These are phyloP conservation scores for Apamea sordens DNA, from an alignment of 2,888 invertebrate genomes.

Conservation along the genomic window DNA sequence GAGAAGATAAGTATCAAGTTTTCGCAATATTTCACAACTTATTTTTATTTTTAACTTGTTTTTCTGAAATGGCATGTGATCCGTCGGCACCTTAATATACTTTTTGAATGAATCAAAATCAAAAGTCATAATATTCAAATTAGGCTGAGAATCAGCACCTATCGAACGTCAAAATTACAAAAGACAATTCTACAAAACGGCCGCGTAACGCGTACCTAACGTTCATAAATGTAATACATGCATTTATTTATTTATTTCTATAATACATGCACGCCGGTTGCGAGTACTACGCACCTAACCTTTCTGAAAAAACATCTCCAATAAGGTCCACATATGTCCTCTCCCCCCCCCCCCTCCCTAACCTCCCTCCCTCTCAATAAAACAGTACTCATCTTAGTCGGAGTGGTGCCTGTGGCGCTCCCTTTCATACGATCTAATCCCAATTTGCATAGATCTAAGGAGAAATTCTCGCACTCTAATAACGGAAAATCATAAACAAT, in stretches of 20 bases:
- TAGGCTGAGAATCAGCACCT: too few species aligned
- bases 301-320: not conserved
- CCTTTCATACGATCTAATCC: not conserved
- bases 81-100: not conserved
- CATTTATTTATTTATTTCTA: too few species aligned
- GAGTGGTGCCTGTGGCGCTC: too few species aligned
- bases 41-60: slow-evolving; percentile 24
- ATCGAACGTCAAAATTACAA: too few species aligned
- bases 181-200: not conserved
- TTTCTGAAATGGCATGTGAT: slow-evolving; percentile 8
- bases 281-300: not conserved
- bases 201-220: too few species aligned
- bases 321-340: too few species aligned
- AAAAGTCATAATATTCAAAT: too few species aligned
- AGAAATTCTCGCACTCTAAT: too few species aligned
- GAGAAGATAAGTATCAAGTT: slow-evolving; percentile 27
- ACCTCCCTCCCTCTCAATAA: too few species aligned
- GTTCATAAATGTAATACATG: too few species aligned
- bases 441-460: not conserved
- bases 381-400: not conserved
- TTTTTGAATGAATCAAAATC: not conserved
- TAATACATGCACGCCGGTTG: not conserved
- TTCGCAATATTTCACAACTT: slow-evolving; percentile 56
- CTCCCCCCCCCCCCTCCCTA: too few species aligned
- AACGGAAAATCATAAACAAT: slow-evolving; percentile 9